Percentiles rank a stretch among this genome's conserved stretches.
phyloP scores from a whole-genome alignment of 2,113 vertebrate species.

The Cyphomyrus discorhynchus region DNA sequence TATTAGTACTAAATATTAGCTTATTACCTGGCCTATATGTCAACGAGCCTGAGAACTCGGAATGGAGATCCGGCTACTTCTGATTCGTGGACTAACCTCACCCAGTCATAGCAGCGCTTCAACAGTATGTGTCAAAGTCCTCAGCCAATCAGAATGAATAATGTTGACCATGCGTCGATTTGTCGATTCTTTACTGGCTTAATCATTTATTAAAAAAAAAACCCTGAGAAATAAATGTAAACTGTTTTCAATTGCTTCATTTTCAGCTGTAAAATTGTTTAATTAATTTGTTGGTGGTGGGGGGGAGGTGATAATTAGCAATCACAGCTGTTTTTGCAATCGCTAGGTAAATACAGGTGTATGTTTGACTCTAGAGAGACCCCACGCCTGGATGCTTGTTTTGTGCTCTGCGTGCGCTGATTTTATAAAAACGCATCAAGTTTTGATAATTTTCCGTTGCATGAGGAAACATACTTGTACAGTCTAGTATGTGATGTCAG shows the following conservation, averaged over 20 bases:
- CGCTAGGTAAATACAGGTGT: not conserved
- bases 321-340: not conserved
- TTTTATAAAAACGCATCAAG: not conserved
- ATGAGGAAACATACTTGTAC: not conserved
- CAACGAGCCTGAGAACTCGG: not conserved
- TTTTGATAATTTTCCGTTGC: not conserved
- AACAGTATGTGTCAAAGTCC: not conserved
- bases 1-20: not conserved
- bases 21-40: not conserved
- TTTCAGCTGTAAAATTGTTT: constrained; percentile 5
- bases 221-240: not conserved
- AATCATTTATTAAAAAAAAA: not conserved
- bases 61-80: not conserved
- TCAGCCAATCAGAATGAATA: not conserved
- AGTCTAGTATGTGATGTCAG: not conserved
- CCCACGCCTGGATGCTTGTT: not conserved
- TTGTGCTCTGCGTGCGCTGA: not conserved
- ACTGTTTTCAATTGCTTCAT: not conserved
- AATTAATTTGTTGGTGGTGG: not conserved
- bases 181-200: not conserved
- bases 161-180: not conserved
- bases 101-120: not conserved
- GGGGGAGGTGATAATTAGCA: not conserved
- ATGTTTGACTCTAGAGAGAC: constrained; percentile 1
- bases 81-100: not conserved